phyloP scores from a whole-genome alignment of 2,113 vertebrate genomes.

The Psilopogon haemacephalus region DNA sequence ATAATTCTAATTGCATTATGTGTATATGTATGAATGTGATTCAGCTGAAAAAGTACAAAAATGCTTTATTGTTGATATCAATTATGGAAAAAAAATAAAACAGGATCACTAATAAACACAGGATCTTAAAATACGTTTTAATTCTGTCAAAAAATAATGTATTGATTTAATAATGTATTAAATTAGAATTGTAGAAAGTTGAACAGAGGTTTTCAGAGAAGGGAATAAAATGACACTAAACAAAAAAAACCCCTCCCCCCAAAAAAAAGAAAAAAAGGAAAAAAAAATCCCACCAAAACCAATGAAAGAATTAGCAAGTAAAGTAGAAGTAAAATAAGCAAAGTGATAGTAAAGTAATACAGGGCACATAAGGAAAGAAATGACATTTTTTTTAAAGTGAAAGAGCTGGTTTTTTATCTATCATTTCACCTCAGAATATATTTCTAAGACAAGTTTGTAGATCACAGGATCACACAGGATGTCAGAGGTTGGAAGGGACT shows the following conservation, averaged over 20 bases:
- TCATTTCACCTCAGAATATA: background rate
- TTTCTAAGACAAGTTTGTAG: background rate
- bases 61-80: background rate
- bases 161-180: background rate
- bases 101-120: background rate
- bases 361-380: background rate
- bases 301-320: background rate
- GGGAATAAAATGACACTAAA: no score
- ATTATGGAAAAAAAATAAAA: background rate
- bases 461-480: no score
- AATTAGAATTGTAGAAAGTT: background rate
- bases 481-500: no score
- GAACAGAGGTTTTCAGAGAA: background rate
- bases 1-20: background rate
- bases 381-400: background rate
- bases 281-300: no score
- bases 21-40: fast-evolving
- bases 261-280: no score
- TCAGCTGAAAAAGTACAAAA: background rate
- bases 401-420: background rate
- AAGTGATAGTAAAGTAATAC: background rate
- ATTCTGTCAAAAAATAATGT: background rate
- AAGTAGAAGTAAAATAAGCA: background rate
- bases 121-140: background rate
- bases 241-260: no score